Conservation (phyloP, 2,888 invertebrate genomes). For the Aporophyla lueneburgensis region DNA sequence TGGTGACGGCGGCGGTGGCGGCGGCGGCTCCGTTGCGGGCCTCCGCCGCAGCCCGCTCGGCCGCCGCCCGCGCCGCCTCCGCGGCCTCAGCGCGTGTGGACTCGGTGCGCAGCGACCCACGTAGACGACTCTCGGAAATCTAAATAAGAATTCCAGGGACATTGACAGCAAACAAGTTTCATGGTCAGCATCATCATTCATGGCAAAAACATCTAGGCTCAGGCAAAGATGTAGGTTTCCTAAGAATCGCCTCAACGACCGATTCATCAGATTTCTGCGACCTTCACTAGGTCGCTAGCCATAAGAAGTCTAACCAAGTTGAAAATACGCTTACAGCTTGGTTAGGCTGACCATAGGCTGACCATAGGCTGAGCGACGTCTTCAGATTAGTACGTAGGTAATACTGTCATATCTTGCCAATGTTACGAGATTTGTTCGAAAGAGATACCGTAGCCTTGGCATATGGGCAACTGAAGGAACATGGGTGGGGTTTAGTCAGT, state of each 20-base stretch:
- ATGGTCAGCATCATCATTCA: not conserved
- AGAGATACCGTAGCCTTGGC: too few relatives aligned
- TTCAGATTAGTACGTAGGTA: not conserved
- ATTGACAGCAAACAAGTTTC: constrained; percentile 1
- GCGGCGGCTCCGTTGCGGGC: constrained; percentile 82
- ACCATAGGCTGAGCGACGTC: not conserved
- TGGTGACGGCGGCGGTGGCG: constrained; percentile 79
- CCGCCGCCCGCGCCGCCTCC: constrained; percentile 78
- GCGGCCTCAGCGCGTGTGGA: constrained; percentile 83
- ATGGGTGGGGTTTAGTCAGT: too few relatives aligned
- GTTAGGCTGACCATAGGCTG: not conserved
- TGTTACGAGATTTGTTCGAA: too few relatives aligned
- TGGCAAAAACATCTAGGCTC: too few relatives aligned
- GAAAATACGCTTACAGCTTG: not conserved
- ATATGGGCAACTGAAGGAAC: too few relatives aligned
- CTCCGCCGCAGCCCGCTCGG: constrained; percentile 78
- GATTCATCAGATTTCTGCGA: not conserved
- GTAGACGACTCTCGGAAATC: constrained; percentile 81
- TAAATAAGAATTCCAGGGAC: constrained; percentile 50
- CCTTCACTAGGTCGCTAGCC: not conserved
- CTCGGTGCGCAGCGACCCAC: constrained; percentile 80
- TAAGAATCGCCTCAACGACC: not conserved
- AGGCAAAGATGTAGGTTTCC: not conserved
- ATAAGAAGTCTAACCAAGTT: not conserved
- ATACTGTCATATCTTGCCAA: too few relatives aligned